phyloP scores from a whole-genome alignment of 2,888 invertebrate species.

The Gonocerus acuteangulatus region DNA sequence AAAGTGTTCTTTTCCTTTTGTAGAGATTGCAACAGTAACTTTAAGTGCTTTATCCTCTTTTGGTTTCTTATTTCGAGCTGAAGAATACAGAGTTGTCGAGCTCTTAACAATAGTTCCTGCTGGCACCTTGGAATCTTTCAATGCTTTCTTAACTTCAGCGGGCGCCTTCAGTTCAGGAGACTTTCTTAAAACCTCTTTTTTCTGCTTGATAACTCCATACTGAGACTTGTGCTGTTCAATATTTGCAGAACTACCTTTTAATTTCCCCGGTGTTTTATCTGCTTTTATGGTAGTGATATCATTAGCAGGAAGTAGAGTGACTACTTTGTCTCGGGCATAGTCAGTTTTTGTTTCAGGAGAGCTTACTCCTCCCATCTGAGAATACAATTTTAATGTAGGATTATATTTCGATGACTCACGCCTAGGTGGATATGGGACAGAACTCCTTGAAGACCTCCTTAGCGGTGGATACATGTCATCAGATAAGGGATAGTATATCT shows the following conservation, averaged over 20 bases:
- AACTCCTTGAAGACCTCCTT: conserved; percentile 20
- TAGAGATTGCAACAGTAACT: conserved; percentile 45
- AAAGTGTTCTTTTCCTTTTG: conserved; percentile 43
- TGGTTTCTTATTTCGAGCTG: conserved; percentile 38
- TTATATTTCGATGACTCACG: conserved; percentile 68
- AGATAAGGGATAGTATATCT: conserved; percentile 54
- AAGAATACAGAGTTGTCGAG: conserved; percentile 44
- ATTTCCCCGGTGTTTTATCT: conserved; percentile 11
- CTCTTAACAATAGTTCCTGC: conserved; percentile 45
- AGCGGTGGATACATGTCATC: conserved; percentile 42
- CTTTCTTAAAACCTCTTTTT: conserved; percentile 42
- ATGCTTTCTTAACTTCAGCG: conserved; percentile 50
- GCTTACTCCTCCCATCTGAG: conserved; percentile 13
- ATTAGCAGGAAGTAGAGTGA: not conserved
- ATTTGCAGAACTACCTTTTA: conserved; percentile 4
- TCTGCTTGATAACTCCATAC: conserved; percentile 23
- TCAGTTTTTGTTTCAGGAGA: conserved; percentile 50
- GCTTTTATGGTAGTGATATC: conserved; percentile 1
- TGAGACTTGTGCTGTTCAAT: not conserved
- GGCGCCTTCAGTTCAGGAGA: conserved; percentile 54
- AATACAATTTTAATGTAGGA: conserved; percentile 49
- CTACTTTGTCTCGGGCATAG: conserved; percentile 51
- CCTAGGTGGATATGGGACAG: conserved; percentile 60
- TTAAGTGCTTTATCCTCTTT: conserved; percentile 45
- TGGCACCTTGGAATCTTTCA: conserved; percentile 39